Evolutionary conservation across 2,797 vertebrate genomes (phyloP), one percentile per base, ranked within the genome.

Genomic region (Potorous gilbertii): DNA sequence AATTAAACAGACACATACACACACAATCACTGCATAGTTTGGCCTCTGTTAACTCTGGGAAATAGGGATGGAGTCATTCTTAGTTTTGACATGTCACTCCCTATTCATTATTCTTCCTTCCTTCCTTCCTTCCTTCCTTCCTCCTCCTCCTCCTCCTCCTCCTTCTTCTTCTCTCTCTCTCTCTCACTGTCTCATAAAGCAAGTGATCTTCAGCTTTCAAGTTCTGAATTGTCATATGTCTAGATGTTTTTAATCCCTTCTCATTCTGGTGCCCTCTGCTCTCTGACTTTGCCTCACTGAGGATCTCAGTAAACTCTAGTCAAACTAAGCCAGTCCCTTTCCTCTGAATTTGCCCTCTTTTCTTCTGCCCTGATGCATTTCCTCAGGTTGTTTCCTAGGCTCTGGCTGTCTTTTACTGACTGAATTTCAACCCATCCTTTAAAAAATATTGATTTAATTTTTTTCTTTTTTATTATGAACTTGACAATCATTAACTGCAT

Each of bases 1-100:
- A 5, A 0, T 89, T 93, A 66, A 50, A 57, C 46, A 57, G 10
- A 92, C 62, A 62, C 59, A 62, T 31, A 0, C 91, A 46, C 40
- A 56, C 16, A 91, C 6, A 81, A 81, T 81, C 74, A 81, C 40
- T 40, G 90, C 74, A 21, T 11, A 0, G 87, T 95, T 92, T 93
- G 92, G 66, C 13, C 29, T 91, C 89, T 91, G 97, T 97, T 95
- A 96, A 92, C 96, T 96, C 89, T 94, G 5, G 28, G 34, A 55
- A 74, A 74, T 6, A 92, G 54, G 94, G 31, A 54, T 55, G 54
- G 90, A 97, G 94, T 90, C 74, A 81, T 81, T 81, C 40, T 50
- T 46, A 46, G 28, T 21, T 56, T 59, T 46, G 56, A 56, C 28
- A 9, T 56, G 56, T 34, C 2, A 31, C 56, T 92, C 46, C 91